Conservation (phyloP, 1,140 invertebrate genomes). For the Halotydeus destructor region DNA sequence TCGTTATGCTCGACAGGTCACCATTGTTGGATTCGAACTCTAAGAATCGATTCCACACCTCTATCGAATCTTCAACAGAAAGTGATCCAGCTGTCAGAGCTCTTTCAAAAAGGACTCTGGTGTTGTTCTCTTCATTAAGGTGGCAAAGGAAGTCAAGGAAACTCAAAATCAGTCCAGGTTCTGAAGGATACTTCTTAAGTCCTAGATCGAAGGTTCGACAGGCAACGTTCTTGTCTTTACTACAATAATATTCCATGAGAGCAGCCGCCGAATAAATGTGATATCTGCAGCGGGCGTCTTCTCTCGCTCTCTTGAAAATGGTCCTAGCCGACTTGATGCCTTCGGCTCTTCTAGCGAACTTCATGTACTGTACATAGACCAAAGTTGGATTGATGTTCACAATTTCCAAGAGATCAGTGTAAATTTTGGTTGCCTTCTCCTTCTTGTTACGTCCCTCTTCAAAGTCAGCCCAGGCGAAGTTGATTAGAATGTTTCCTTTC, state of each 20-base stretch:
- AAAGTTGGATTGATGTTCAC: conserved; percentile 55
- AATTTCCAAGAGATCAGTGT: conserved; percentile 70
- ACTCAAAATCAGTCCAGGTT: conserved; percentile 78
- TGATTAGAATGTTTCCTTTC: conserved; percentile 73
- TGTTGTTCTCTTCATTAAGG: conserved; percentile 98
- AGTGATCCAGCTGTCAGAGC: conserved; percentile 82
- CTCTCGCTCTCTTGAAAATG: conserved; percentile 84
- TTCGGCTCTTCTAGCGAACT: conserved; percentile 85
- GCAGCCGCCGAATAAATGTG: conserved; percentile 92
- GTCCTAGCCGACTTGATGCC: conserved; percentile 85
- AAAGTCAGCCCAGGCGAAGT: conserved; percentile 97
- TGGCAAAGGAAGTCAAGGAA: conserved; percentile 96
- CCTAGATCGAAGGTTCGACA: conserved; percentile 96
- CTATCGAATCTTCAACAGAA: conserved; percentile 74
- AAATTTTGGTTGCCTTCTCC: conserved; percentile 92
- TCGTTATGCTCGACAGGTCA: conserved; percentile 88
- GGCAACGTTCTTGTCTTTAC: conserved; percentile 94
- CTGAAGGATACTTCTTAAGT: conserved; percentile 82
- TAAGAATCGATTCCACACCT: conserved; percentile 95
- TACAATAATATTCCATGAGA: conserved; percentile 98
- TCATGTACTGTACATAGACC: conserved; percentile 97
- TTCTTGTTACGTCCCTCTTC: conserved; percentile 84
- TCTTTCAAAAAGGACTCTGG: conserved; percentile 85
- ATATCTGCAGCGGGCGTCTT: conserved; percentile 62
- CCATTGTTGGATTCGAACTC: conserved; percentile 98